Evolutionary conservation across 1,140 invertebrate species (phyloP), one percentile per base, ranked within the genome.

Genomic region (Camponotus floridanus): DNA sequence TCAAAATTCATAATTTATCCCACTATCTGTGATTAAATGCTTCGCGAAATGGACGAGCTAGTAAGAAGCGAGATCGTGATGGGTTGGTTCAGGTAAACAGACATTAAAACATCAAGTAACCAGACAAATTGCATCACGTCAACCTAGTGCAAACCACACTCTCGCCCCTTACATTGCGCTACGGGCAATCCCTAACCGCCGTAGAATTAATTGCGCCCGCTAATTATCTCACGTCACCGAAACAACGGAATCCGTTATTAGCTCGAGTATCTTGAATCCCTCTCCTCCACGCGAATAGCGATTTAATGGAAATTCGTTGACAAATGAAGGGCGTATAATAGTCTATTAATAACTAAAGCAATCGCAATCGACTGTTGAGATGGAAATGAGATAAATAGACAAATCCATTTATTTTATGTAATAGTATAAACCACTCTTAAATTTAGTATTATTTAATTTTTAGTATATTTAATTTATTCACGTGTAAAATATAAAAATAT

Each of bases 171-270:
- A 83, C 55, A 78, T 83, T 55, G 74, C 76, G 62, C 71, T 45
- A 81, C 39, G 64, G 21, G 71, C 87, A 89, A 90, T 85, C 90
- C 76, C 87, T 73, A 89, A 87, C 91, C 85, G 64, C 92, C 62
- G 55, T 76, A 83, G 86, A 92, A 92, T 92, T 92, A 92, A 92
- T 92, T 92, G 90, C 88, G 71, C 64, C 85, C 74, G 78, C 90
- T 92, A 91, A 92, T 92, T 91, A 92, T 86, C 84, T 85, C 87
- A 39, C 83, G 85, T 88, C 73, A 62, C 64, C 70, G 78, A 90
- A 91, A 92, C 87, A 86, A 76, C 65, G 80, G 87, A 92, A 88
- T 92, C 85, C 84, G 76, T 92, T 91, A 91, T 92, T 91, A 86
- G 76, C 74, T 67, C 11, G 80, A 70, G 62, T 86, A 87, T 87